phyloP scores from a whole-genome alignment of 1,140 invertebrate genomes.

The Cotesia chilonis region DNA sequence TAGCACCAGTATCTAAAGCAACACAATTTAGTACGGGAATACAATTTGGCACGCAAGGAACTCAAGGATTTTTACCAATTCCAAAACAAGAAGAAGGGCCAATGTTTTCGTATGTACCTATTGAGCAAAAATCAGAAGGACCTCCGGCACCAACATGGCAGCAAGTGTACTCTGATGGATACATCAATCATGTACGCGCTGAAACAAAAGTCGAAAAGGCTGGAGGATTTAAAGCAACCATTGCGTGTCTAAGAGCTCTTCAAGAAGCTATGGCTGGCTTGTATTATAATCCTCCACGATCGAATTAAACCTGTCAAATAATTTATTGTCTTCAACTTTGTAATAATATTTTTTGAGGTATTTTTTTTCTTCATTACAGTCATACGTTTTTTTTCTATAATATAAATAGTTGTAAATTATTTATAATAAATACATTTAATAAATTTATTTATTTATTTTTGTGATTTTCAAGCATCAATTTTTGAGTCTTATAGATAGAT shows the following conservation, averaged over 20 bases:
- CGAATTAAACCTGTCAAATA: conserved; percentile 27
- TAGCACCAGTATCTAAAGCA: conserved; percentile 60
- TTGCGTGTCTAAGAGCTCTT: conserved; percentile 87
- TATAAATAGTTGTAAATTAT: too few relatives aligned
- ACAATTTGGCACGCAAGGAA: conserved; percentile 72
- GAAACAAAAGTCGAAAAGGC: conserved; percentile 81
- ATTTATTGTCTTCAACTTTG: conserved; percentile 7
- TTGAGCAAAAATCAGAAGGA: conserved; percentile 72
- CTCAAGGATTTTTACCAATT: conserved; percentile 70
- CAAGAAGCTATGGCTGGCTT: conserved; percentile 90
- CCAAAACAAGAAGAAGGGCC: conserved; percentile 80
- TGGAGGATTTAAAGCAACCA: conserved; percentile 83
- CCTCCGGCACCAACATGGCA: conserved; percentile 74
- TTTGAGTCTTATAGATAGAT: too few relatives aligned
- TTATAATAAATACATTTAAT: too few relatives aligned
- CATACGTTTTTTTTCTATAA: not conserved
- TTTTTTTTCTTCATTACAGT: not conserved
- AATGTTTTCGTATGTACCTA: conserved; percentile 75
- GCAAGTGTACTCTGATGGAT: conserved; percentile 76
- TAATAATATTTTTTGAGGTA: not conserved
- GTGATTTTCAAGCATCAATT: too few relatives aligned
- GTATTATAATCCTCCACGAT: conserved; percentile 68
- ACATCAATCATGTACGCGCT: conserved; percentile 77
- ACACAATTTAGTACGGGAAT: conserved; percentile 85
- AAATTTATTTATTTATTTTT: too few relatives aligned